These are phyloP conservation scores for Ctenochaetus hawaiiensis DNA, from an alignment of 2,797 vertebrate genomes.

Conservation along the genomic window DNA sequence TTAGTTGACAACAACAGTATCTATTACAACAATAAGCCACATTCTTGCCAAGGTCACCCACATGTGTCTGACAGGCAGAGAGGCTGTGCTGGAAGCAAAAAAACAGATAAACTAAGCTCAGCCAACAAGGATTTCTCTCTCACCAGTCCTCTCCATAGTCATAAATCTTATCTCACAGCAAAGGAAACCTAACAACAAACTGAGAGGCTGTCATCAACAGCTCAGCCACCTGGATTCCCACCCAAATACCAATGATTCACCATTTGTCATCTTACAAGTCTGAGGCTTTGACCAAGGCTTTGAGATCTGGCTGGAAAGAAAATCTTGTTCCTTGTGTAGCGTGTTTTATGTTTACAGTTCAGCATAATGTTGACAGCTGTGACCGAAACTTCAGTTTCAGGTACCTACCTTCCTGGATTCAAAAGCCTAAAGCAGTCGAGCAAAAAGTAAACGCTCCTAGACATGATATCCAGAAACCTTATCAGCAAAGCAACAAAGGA, in stretches of 20 bases:
- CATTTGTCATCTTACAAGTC: conserved; percentile 48
- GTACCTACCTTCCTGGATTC: conserved; percentile 23
- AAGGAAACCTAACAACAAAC: conserved; percentile 79
- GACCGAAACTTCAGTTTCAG: conserved; percentile 36
- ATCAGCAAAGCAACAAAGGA: conserved; percentile 60
- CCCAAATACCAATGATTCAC: conserved; percentile 75
- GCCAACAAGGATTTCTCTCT: conserved; percentile 74
- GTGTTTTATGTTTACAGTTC: conserved; percentile 31
- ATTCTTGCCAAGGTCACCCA: conserved; percentile 86
- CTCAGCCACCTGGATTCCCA: conserved; percentile 72
- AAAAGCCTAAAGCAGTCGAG: conserved; percentile 17
- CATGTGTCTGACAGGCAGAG: conserved; percentile 60
- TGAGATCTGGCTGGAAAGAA: conserved; percentile 30
- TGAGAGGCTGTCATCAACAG: conserved; percentile 70
- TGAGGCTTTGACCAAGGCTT: conserved; percentile 52
- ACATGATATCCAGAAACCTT: conserved; percentile 42
- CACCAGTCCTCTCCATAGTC: conserved; percentile 67
- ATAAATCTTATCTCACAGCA: conserved; percentile 80
- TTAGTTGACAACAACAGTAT: conserved; percentile 80
- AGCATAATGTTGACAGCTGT: conserved; percentile 27
- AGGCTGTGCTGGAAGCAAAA: conserved; percentile 67
- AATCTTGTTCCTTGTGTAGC: conserved; percentile 10
- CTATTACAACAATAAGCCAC: conserved; percentile 85
- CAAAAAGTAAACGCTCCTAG: conserved; percentile 29
- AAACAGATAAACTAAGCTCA: conserved; percentile 83